These are phyloP conservation scores for Watsonalla cultraria DNA, from an alignment of 2,888 invertebrate species.

Conservation along the genomic window DNA sequence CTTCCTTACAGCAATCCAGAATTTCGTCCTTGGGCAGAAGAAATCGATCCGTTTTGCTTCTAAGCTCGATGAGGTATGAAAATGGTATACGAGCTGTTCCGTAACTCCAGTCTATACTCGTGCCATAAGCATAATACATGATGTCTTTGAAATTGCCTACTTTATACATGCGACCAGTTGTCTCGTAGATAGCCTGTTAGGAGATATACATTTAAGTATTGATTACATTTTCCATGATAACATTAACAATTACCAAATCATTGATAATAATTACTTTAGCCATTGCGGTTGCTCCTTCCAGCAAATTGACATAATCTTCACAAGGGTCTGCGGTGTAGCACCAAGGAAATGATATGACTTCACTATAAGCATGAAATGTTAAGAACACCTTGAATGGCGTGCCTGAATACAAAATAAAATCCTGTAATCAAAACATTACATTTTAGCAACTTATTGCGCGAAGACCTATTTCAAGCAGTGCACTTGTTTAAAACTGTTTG, in stretches of 20 bases:
- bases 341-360: conserved; percentile 68
- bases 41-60: conserved; percentile 58
- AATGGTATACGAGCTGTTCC: conserved; percentile 63
- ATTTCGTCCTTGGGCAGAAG: conserved; percentile 56
- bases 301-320: conserved; percentile 58
- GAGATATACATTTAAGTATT: neutral
- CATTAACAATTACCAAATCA: neutral
- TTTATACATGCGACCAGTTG: conserved; percentile 63
- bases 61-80: conserved; percentile 62
- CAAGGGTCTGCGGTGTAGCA: conserved; percentile 60
- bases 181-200: conserved; percentile 62
- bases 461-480: too few species aligned
- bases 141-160: conserved; percentile 68
- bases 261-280: conserved; percentile 45
- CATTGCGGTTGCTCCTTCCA: conserved; percentile 65
- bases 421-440: conserved; percentile 40
- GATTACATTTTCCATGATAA: neutral
- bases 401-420: conserved; percentile 61
- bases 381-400: conserved; percentile 65
- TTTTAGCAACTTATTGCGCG: neutral
- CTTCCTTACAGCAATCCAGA: conserved; percentile 53
- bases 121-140: conserved; percentile 65
- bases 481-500: too few species aligned
- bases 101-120: conserved; percentile 72
- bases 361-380: conserved; percentile 62